These are phyloP conservation scores for Spatula versicolor DNA, from an alignment of 2,797 vertebrate genomes.

Conservation along the genomic window DNA sequence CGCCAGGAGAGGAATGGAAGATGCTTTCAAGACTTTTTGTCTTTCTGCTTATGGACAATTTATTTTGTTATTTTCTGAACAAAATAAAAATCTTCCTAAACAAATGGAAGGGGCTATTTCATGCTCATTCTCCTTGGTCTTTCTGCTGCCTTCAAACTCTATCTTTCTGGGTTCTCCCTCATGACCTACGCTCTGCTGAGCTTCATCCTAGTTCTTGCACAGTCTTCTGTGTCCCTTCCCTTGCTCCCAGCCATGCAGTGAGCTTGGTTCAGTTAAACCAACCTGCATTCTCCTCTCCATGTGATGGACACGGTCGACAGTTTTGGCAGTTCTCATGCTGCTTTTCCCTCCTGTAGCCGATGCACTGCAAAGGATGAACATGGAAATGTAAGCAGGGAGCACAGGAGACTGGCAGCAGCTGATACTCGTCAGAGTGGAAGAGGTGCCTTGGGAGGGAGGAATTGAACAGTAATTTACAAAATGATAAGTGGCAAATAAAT, in stretches of 20 bases:
- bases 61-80: background rate
- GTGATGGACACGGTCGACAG: background rate
- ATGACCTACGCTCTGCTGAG: background rate
- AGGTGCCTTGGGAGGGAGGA: background rate
- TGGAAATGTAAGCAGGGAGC: background rate
- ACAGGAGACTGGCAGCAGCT: background rate
- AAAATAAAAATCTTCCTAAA: background rate
- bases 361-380: background rate
- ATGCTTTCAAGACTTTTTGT: background rate
- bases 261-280: background rate
- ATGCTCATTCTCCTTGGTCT: background rate
- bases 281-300: background rate
- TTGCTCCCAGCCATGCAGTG: background rate
- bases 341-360: background rate
- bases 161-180: background rate
- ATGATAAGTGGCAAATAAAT: background rate
- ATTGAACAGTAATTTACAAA: rapidly evolving
- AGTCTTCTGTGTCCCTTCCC: background rate
- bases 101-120: background rate
- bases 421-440: background rate
- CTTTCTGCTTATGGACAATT: no score
- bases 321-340: slow-evolving; percentile 13
- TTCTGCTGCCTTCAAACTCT: background rate
- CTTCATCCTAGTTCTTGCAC: background rate
- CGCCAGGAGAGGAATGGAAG: background rate